Evolutionary conservation across 2,888 invertebrate genomes (phyloP), one percentile per base, ranked within the genome.

Genomic region (Parnassius apollo): DNA sequence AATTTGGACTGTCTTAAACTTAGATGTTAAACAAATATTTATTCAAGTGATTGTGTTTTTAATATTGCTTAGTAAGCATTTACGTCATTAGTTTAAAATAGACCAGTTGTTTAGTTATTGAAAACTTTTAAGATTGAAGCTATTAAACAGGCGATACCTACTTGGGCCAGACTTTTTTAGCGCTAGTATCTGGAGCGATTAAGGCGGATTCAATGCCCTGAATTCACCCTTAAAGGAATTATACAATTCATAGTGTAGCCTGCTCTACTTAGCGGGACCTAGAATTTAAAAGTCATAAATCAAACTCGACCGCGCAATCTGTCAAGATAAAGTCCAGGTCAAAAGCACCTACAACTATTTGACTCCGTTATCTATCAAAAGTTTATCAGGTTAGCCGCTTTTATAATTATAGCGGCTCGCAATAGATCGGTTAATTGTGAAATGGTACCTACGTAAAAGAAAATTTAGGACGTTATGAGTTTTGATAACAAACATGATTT

Each of bases 171-270:
- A 64, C 65, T 65, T 51, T 61, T 64, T 65, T 59, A 62, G 69
- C 9, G 78, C 75, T 75, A 77, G 76, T 77, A 82, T 84, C 86
- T 82, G 81, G 80, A 81, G 77, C 75, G 70, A 73, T 76, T 76
- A 74, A 84, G 88, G 89, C 87, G 88, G 90, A 88, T 87, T 79
- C 78, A 69, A 71, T 77, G 86, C 75, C 83, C 86, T 83, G 80
- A 85, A 85, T 86, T 78, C 79, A 35, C 82, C 81, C 79, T 77
- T 81, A 78, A 75, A 83, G 80, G 83, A 82, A 79, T 78, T 79
- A 49, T 65, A 76, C 78, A 81, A 81, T 83, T 78, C 78, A 75
- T 75, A 61, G 73, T 71, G 75, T 72, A 75, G 75, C 76, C 67
- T 78, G 81, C 67, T 81, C 82, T 74, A 82, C 73, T 78, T 80